These are phyloP conservation scores for Premnoplex brunnescens DNA, from an alignment of 2,797 vertebrate species.

Conservation along the genomic window DNA sequence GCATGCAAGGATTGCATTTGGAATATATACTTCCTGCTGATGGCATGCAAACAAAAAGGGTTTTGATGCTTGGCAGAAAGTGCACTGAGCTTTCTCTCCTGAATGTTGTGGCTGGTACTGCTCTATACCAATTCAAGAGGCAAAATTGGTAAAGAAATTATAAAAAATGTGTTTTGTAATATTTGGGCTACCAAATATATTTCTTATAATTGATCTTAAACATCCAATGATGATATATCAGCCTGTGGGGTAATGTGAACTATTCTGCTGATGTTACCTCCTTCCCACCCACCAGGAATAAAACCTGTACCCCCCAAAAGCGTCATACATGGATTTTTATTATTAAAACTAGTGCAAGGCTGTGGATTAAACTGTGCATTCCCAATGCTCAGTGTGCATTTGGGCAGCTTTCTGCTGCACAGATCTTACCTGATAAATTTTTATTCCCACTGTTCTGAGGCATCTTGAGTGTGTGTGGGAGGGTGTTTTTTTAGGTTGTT, in stretches of 20 bases:
- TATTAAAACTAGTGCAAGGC: not conserved
- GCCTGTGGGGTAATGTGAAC: not conserved
- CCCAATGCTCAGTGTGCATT: not conserved
- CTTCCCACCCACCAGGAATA: not conserved
- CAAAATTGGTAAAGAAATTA: not conserved
- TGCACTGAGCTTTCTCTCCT: not conserved
- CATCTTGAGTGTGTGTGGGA: not conserved
- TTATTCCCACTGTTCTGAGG: not conserved
- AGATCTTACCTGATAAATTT: not conserved
- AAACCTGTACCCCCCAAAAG: accelerated
- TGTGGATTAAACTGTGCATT: not conserved
- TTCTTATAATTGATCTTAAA: not conserved
- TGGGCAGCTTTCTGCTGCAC: not conserved
- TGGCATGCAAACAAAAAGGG: not conserved
- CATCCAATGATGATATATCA: not conserved
- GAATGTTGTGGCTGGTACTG: not conserved
- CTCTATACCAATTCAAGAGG: not conserved
- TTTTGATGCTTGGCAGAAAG: not conserved
- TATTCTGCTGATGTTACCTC: not conserved
- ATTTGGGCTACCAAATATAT: not conserved
- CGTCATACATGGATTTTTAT: not conserved
- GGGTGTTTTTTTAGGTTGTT: not conserved
- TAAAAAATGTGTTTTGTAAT: not conserved
- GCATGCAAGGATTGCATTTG: not conserved
- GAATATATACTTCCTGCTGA: not conserved